Conservation (phyloP, 2,888 invertebrate species). For the Taenaris catops region DNA sequence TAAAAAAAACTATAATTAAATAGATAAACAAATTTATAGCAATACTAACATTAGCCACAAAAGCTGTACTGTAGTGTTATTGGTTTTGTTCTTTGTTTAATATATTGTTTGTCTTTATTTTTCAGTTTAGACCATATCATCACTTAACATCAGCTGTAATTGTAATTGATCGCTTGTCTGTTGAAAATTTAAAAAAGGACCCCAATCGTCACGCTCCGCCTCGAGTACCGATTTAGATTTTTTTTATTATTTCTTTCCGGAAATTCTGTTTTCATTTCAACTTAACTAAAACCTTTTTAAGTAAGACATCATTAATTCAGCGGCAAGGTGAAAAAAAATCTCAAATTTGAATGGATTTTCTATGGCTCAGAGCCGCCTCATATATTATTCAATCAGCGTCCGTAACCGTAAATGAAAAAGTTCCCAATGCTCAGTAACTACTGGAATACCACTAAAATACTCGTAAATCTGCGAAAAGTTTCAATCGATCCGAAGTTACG, state of each 20-base stretch:
- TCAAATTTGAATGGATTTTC: conserved; percentile 50
- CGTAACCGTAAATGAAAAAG: conserved; percentile 72
- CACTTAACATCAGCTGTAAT: no score
- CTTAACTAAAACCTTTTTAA: conserved; percentile 8
- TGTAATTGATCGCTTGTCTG: no score
- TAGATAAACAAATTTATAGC: no score
- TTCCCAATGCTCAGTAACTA: conserved; percentile 72
- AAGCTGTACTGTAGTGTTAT: no score
- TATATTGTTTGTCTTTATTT: no score
- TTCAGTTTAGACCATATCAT: no score
- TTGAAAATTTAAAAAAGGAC: no score
- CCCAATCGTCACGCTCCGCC: no score
- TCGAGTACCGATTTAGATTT: no score
- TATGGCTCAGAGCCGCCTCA: conserved; percentile 40
- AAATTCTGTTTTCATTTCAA: neutral
- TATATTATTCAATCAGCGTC: conserved; percentile 71
- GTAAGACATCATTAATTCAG: conserved; percentile 55
- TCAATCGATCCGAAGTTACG: conserved; percentile 58
- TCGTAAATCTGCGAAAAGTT: conserved; percentile 49
- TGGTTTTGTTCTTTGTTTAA: no score
- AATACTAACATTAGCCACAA: no score
- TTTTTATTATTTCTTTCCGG: neutral
- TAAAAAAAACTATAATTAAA: no score
- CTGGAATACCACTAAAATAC: conserved; percentile 69
- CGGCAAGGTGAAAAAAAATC: conserved; percentile 50